phyloP scores from a whole-genome alignment of 2,888 invertebrate species.

The Temnothorax ravouxi region DNA sequence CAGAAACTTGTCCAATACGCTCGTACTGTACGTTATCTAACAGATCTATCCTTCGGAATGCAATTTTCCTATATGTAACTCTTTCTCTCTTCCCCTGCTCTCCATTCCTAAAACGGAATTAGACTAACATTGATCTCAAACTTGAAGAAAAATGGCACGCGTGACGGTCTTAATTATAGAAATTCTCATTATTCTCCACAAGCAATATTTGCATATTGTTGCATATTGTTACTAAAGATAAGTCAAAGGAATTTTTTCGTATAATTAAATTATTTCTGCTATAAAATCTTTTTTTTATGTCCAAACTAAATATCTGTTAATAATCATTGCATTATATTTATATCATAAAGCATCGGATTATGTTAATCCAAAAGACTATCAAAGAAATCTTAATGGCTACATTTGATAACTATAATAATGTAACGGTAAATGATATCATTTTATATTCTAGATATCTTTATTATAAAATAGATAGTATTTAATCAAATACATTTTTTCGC shows the following conservation, averaged over 20 bases:
- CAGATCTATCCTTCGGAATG: conserved; percentile 53
- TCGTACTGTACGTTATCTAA: conserved; percentile 21
- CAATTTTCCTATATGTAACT: conserved; percentile 33
- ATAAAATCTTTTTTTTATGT: background rate
- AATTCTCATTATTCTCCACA: conserved; percentile 13
- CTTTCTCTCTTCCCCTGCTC: too few relatives aligned
- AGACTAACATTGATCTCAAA: conserved; percentile 37
- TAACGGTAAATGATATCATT: background rate
- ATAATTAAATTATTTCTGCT: background rate
- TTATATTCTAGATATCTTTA: too few relatives aligned
- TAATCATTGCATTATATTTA: background rate
- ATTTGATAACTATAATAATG: background rate
- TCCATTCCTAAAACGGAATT: background rate
- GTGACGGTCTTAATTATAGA: background rate
- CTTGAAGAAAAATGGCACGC: background rate
- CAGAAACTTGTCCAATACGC: conserved; percentile 30
- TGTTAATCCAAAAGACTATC: background rate
- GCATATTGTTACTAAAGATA: background rate
- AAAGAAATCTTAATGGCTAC: background rate
- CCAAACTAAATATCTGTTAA: background rate
- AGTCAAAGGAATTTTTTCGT: background rate
- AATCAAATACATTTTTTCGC: background rate
- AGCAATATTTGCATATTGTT: background rate
- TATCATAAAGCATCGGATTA: background rate
- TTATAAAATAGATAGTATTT: background rate